Base-by-base conservation (phyloP, 92 coral and sea anemone species). In the Diadumene lineata region DNA sequence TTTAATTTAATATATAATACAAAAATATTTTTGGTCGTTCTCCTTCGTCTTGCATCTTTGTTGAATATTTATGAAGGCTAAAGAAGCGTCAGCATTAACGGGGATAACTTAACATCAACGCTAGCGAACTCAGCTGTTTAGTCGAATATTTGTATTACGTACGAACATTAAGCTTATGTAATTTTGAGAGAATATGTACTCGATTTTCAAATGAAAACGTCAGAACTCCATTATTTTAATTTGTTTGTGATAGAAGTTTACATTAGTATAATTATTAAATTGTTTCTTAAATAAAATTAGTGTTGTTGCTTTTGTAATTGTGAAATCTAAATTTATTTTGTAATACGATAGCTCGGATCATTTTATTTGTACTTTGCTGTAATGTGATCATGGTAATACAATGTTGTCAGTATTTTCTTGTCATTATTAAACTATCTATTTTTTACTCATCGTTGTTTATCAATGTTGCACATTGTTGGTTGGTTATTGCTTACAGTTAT, bases 21-120 rank as follows among this genome's bases (percentile, higher is more conserved):
- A 48, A 26, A 56, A 32, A 7, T 25, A 16, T 68, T 46, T 27
- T 56, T 56, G 64, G 31, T 17, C 13, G 7, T 31, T 7, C 66
- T 72, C 23, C 51, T 56, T 33, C 56, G 13, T 31, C 77, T 16
- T 32, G 46, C 34, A 68, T 60, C 6, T 25, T 19, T 13, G 44
- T 51, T 72, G 60, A 72, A 72, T 72, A 72, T 72, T 72, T 56
- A 72, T 72, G 66, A 72, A n/a, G 44, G 77, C 55, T 13, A 72
- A 72, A 22, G 77, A 1, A 72, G 66, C 77, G 77, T 72, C 77
- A 72, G 77, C 77, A 34, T 56, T 70, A 56, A 18, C 33, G 31
- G 23, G 33, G 48, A 21, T 8, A 21, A 29, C 7, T 21, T 19
- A 24, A 28, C 44, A 30, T 32, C 69, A 19, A 19, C 17, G 6